Conservation (phyloP, 2,113 vertebrate species). For the Nansenia antarctica region DNA sequence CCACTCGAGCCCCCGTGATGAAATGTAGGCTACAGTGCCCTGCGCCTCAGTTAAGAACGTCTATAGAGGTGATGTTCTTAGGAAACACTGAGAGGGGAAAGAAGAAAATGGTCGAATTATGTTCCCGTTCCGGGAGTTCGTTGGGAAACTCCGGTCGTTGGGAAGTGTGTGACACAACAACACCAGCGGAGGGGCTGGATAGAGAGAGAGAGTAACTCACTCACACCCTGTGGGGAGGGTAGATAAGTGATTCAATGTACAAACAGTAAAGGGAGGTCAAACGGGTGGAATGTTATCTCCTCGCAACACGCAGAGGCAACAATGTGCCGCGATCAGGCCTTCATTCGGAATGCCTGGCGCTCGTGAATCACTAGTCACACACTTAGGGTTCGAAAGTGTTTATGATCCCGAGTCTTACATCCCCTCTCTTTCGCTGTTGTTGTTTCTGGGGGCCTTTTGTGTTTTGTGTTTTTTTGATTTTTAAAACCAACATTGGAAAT, state of each 20-base stretch:
- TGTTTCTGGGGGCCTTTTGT: constrained; percentile 19
- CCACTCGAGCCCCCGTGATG: neutral
- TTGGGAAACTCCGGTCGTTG: neutral
- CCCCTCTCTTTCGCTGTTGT: constrained; percentile 22
- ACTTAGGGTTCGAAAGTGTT: constrained; percentile 46
- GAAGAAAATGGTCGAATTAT: too few relatives aligned
- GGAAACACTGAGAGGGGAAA: neutral
- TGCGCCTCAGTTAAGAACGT: too few relatives aligned
- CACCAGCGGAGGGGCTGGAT: neutral
- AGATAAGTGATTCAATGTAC: constrained; percentile 65
- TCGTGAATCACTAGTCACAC: constrained; percentile 47
- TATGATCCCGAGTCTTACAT: constrained; percentile 45
- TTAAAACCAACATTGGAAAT: constrained; percentile 7
- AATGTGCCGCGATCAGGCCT: constrained; percentile 59
- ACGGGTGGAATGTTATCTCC: constrained; percentile 74
- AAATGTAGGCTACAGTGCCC: neutral
- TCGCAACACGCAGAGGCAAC: constrained; percentile 65
- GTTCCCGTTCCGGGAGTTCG: neutral
- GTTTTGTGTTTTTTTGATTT: constrained; percentile 16
- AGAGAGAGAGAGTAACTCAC: neutral
- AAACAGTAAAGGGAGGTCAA: constrained; percentile 64
- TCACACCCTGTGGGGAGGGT: constrained; percentile 37
- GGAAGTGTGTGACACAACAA: neutral
- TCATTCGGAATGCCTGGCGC: constrained; percentile 38
- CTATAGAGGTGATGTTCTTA: too few relatives aligned